Percentiles rank a stretch among this genome's conserved stretches.
Conservation (phyloP, 2,888 invertebrate genomes). For the Ormyrus rosae region DNA sequence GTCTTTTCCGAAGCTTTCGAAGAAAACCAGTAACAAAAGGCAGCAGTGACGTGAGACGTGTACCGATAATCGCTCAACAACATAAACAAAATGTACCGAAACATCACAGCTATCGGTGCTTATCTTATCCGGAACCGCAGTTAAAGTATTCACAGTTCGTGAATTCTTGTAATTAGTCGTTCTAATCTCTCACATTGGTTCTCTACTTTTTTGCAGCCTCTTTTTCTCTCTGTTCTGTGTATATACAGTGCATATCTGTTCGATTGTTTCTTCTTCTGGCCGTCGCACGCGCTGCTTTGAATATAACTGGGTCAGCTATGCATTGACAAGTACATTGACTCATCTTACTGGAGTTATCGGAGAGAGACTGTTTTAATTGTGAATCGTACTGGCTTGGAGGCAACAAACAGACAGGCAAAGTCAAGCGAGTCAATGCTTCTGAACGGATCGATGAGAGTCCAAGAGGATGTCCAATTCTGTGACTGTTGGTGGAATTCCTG, state of each 20-base stretch:
- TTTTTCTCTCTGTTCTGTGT: neutral
- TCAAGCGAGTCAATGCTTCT: constrained; percentile 28
- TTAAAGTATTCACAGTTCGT: neutral
- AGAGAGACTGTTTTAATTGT: constrained; percentile 48
- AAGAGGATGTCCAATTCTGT: constrained; percentile 48
- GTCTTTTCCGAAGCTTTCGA: constrained; percentile 7
- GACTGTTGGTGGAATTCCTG: constrained; percentile 68
- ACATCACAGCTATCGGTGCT: neutral
- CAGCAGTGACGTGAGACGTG: neutral
- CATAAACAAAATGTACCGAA: constrained; percentile 37
- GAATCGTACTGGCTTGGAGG: constrained; percentile 22
- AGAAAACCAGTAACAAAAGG: neutral
- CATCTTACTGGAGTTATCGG: constrained; percentile 35
- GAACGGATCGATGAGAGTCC: constrained; percentile 38
- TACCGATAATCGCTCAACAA: constrained; percentile 3
- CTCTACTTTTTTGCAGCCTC: constrained; percentile 1
- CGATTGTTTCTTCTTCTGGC: constrained; percentile 4
- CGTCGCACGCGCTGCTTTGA: neutral
- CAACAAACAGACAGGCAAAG: constrained; percentile 13
- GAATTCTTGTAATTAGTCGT: constrained; percentile 39
- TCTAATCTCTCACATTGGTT: neutral
- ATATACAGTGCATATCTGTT: constrained; percentile 19
- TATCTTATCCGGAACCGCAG: constrained; percentile 36
- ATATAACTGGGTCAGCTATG: constrained; percentile 50
- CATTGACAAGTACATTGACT: constrained; percentile 47